phyloP scores from a whole-genome alignment of 1,140 invertebrate genomes.

The Lepidotrigona ventralis region DNA sequence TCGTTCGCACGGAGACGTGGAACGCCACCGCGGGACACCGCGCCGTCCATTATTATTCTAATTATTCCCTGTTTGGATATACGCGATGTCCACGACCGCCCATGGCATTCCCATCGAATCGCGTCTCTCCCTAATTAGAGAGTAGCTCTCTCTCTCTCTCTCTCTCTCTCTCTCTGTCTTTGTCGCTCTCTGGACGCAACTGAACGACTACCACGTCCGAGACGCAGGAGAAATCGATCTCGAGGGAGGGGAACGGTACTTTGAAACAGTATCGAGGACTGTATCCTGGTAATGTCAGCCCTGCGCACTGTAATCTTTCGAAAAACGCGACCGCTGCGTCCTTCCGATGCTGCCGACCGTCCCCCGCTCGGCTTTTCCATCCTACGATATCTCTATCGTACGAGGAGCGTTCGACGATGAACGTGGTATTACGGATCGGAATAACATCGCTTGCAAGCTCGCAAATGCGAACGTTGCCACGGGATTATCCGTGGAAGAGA shows the following conservation, averaged over 20 bases:
- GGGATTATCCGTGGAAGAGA: not conserved
- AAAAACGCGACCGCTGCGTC: not conserved
- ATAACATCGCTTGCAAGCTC: not conserved
- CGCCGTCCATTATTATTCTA: slow-evolving; percentile 60
- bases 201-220: not conserved
- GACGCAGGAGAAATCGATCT: not conserved
- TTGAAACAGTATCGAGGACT: slow-evolving; percentile 3
- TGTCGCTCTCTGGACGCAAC: not conserved
- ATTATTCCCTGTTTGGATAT: slow-evolving; percentile 52
- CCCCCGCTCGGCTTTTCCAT: not conserved
- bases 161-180: too few relatives aligned
- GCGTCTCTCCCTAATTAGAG: slow-evolving; percentile 44
- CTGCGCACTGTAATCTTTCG: not conserved
- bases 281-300: not conserved
- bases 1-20: too few relatives aligned
- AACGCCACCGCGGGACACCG: not conserved
- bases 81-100: slow-evolving; percentile 3
- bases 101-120: slow-evolving; percentile 49
- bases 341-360: not conserved
- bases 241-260: not conserved
- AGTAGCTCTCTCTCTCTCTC: not conserved
- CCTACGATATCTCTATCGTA: slow-evolving; percentile 13
- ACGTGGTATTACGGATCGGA: not conserved
- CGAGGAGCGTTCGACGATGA: not conserved
- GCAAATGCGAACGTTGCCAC: not conserved